phyloP scores from a whole-genome alignment of 2,888 invertebrate species.

The Glomeris marginata region DNA sequence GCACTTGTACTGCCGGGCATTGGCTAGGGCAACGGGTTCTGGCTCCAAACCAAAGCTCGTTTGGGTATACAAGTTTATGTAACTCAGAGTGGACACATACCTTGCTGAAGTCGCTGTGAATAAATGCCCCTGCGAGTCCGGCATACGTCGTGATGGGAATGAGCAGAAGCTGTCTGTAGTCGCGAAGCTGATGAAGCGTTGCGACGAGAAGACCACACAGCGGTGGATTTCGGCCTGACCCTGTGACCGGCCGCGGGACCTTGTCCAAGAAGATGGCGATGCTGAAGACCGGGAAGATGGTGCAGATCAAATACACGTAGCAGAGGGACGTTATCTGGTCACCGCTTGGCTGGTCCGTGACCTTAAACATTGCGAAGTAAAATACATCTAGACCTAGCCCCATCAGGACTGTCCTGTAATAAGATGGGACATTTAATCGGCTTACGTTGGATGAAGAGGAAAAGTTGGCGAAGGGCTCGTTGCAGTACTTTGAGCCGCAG shows the following conservation, averaged over 20 bases:
- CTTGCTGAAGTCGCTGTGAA: slow-evolving; percentile 51
- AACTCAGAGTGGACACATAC: too few species aligned
- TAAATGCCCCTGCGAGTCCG: slow-evolving; percentile 94
- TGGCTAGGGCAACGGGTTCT: background rate
- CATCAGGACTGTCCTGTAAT: too few species aligned
- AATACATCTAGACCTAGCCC: too few species aligned
- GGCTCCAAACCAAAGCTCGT: too few species aligned
- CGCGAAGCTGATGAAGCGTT: slow-evolving; percentile 70
- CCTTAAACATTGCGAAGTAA: too few species aligned
- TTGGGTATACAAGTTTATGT: too few species aligned
- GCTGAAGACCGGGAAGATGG: slow-evolving; percentile 4
- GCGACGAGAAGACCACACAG: background rate
- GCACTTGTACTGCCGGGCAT: background rate
- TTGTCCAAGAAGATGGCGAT: slow-evolving; percentile 9
- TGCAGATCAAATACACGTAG: slow-evolving; percentile 5
- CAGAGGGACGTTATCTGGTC: background rate
- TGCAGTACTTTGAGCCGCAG: slow-evolving; percentile 10
- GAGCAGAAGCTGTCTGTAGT: slow-evolving; percentile 78
- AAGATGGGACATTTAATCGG: too few species aligned
- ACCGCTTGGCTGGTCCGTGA: too few species aligned
- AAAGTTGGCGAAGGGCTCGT: background rate
- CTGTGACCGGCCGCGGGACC: background rate
- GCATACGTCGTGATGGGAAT: slow-evolving; percentile 93
- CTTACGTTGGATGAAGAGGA: background rate
- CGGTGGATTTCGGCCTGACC: background rate